A percentile compares a stretch with the other conserved stretches of the same genome.
phyloP scores from a whole-genome alignment of 2,888 invertebrate genomes.

The Rhagonycha lutea region DNA sequence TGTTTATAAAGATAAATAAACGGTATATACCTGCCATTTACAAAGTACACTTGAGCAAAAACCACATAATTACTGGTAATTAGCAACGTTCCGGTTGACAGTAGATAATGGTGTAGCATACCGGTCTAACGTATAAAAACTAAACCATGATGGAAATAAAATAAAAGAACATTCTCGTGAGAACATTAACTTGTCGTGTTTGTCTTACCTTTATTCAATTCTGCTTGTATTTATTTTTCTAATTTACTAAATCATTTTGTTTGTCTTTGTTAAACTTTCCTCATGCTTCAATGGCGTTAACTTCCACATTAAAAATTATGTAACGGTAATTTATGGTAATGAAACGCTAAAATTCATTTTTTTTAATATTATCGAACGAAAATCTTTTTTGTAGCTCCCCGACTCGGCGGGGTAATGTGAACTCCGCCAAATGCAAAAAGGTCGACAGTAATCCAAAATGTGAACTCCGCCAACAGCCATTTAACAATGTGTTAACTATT shows the following conservation, averaged over 20 bases:
- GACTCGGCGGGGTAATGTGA: neutral
- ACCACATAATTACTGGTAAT: conserved; percentile 47
- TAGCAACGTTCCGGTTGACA: conserved; percentile 47
- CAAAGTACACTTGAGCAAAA: conserved; percentile 29
- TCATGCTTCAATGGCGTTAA: neutral
- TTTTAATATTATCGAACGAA: too few relatives aligned
- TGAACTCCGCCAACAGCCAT: too few relatives aligned
- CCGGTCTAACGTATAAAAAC: conserved; percentile 47
- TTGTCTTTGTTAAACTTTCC: neutral
- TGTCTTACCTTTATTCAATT: conserved; percentile 28
- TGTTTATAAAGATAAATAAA: neutral
- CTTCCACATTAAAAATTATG: neutral
- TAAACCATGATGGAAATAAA: conserved; percentile 42
- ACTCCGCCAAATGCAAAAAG: too few relatives aligned
- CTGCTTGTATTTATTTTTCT: conserved; percentile 13
- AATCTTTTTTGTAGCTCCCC: neutral
- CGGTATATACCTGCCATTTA: conserved; percentile 14
- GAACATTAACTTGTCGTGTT: conserved; percentile 37
- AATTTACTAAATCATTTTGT: conserved; percentile 9
- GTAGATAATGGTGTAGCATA: conserved; percentile 44
- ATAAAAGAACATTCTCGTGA: conserved; percentile 42
- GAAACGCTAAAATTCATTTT: neutral
- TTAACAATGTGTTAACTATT: too few relatives aligned
- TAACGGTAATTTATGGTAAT: neutral
- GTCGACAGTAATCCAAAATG: too few relatives aligned